Conservation (phyloP, 2,888 invertebrate species). For the Phanerotoma sp. region DNA sequence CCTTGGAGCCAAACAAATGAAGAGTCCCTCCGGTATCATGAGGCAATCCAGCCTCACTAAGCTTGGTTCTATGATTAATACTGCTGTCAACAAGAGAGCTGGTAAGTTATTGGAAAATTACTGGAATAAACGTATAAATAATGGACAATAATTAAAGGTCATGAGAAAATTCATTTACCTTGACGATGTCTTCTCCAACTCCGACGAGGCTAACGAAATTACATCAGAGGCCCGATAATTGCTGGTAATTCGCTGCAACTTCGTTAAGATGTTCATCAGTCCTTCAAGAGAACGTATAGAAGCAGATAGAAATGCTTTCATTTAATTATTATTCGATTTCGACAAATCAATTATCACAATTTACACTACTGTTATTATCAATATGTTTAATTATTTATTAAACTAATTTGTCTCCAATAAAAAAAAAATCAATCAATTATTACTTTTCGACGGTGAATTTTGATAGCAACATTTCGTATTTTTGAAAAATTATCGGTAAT, state of each 20-base stretch:
- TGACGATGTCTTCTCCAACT: constrained; percentile 48
- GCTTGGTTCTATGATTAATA: constrained; percentile 66
- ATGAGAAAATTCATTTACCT: constrained; percentile 51
- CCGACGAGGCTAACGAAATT: constrained; percentile 52
- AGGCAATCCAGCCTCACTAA: constrained; percentile 67
- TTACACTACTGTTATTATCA: constrained; percentile 26
- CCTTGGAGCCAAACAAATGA: constrained; percentile 53
- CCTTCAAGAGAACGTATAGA: constrained; percentile 14
- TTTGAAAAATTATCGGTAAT: no score
- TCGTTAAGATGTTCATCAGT: constrained; percentile 57
- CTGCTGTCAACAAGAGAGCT: constrained; percentile 61
- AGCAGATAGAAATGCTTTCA: constrained; percentile 49
- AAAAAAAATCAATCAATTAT: constrained; percentile 3
- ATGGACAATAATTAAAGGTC: no score
- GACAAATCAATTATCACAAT: constrained; percentile 48
- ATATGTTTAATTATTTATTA: constrained; percentile 32
- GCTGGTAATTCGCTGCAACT: constrained; percentile 56
- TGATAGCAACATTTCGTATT: background rate
- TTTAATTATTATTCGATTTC: constrained; percentile 56
- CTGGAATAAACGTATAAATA: no score
- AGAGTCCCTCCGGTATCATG: constrained; percentile 60
- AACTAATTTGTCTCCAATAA: constrained; percentile 1
- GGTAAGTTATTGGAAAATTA: constrained; percentile 51
- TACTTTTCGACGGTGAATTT: constrained; percentile 7
- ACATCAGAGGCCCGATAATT: constrained; percentile 56